Conservation (phyloP, 2,113 vertebrate genomes). For the Ginglymostoma cirratum region DNA sequence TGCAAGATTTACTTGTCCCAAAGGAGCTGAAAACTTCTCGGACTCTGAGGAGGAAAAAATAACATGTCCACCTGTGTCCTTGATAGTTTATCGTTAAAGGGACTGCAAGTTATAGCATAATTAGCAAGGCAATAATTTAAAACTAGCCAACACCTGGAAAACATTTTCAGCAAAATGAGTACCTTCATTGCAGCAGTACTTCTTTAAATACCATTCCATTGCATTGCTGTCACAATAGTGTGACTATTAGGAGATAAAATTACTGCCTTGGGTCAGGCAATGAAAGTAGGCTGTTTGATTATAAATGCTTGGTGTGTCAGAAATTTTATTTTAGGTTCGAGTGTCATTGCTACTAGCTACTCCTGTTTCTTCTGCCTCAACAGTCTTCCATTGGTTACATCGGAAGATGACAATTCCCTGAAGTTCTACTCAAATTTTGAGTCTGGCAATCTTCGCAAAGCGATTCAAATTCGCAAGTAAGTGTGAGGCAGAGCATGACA, state of each 20-base stretch:
- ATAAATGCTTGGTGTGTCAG: neutral
- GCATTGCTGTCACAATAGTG: neutral
- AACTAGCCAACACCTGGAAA: neutral
- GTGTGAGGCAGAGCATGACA: neutral
- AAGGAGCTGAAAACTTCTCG: neutral
- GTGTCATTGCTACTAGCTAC: neutral
- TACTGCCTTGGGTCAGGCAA: neutral
- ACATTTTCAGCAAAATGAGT: neutral
- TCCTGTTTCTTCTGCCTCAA: neutral
- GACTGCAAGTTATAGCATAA: neutral
- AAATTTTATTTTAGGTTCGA: neutral
- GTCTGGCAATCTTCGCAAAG: constrained; percentile 81
- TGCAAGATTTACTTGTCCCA: neutral
- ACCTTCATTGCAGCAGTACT: neutral
- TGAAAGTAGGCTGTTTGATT: neutral
- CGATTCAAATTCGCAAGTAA: constrained; percentile 79
- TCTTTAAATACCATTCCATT: neutral
- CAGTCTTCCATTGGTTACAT: constrained; percentile 33
- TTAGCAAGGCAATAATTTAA: neutral
- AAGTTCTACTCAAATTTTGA: constrained; percentile 81
- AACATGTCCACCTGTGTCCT: neutral
- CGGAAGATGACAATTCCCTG: constrained; percentile 51
- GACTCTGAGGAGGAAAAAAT: neutral
- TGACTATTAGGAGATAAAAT: neutral
- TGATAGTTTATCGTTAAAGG: neutral